Conservation (phyloP, 2,113 vertebrate genomes). For the Hippolais icterina region DNA sequence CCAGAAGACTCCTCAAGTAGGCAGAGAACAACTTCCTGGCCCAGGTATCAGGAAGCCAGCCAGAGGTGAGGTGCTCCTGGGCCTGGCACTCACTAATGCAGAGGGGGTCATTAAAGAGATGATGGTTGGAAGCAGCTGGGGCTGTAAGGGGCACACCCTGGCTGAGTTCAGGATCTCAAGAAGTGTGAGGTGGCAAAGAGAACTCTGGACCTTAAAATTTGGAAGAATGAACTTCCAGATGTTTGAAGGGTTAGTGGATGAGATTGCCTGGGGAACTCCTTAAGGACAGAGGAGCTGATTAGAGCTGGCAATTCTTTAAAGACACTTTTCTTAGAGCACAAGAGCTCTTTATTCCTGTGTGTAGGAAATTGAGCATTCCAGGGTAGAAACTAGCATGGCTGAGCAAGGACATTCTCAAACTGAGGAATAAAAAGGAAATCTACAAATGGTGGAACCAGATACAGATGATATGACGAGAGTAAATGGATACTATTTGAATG, state of each 20-base stretch:
- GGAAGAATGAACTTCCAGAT: neutral
- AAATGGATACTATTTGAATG: neutral
- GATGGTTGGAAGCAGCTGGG: neutral
- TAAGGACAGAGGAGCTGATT: neutral
- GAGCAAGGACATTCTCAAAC: neutral
- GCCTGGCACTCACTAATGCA: neutral
- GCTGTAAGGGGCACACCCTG: too few relatives aligned
- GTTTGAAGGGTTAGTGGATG: neutral
- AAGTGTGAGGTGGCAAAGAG: neutral
- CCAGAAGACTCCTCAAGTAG: too few relatives aligned
- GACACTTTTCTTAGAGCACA: neutral
- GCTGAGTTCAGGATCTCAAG: neutral
- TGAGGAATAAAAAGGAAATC: too few relatives aligned
- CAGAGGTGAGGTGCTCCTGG: rapidly evolving
- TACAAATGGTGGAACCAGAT: neutral
- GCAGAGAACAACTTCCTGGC: neutral
- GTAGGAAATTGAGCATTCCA: neutral
- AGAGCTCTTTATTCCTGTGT: neutral
- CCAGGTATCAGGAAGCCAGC: neutral
- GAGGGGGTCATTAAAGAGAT: neutral
- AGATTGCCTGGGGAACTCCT: rapidly evolving
- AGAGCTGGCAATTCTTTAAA: neutral
- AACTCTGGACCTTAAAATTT: neutral
- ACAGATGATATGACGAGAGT: neutral
- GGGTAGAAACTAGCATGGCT: neutral